Conservation (phyloP, 1,140 invertebrate species). For the Homarus americanus region DNA sequence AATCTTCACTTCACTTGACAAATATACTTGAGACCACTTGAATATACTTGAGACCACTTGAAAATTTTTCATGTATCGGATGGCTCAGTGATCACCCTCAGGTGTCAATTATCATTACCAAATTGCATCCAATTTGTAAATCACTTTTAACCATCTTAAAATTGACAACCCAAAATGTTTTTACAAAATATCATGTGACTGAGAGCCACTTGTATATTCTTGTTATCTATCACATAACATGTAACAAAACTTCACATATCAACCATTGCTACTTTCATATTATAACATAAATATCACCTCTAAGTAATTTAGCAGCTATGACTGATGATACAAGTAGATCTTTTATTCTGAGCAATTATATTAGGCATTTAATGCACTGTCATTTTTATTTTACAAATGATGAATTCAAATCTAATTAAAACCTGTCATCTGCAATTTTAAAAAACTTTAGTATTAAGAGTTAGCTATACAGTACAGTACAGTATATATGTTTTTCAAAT, state of each 20-base stretch:
- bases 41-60: neutral
- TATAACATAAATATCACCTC: neutral
- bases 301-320: neutral
- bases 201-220: too few relatives aligned
- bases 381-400: neutral
- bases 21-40: neutral
- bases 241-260: neutral
- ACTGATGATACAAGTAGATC: neutral
- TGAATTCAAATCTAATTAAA: neutral
- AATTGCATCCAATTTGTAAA: neutral
- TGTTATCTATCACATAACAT: neutral
- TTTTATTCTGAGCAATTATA: neutral
- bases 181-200: neutral
- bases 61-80: neutral
- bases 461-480: too few relatives aligned
- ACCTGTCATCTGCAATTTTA: neutral
- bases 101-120: neutral
- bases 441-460: neutral
- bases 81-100: neutral
- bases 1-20: neutral
- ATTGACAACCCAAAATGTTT: neutral
- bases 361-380: neutral
- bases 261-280: neutral
- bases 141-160: too few relatives aligned
- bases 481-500: too few relatives aligned